A percentile compares a stretch with the other conserved stretches of the same genome.
Evolutionary conservation across 2,888 invertebrate species (phyloP).

Genomic region (Cantharis nigra): DNA sequence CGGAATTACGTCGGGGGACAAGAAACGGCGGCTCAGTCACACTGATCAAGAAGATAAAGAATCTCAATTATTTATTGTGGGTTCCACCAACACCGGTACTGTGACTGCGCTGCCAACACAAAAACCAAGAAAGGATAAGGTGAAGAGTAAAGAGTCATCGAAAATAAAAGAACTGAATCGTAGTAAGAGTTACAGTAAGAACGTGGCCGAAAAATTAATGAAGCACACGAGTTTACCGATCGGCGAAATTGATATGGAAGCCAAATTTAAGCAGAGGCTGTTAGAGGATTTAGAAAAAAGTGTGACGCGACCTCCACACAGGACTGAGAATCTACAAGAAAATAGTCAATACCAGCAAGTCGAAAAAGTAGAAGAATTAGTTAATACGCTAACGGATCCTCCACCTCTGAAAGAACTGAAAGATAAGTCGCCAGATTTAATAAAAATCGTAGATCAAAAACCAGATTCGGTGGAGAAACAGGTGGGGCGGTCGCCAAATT

Average conservation of each 20-base stretch:
- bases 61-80: constrained; percentile 55
- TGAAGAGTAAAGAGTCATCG: constrained; percentile 50
- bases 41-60: constrained; percentile 51
- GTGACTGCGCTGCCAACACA: constrained; percentile 57
- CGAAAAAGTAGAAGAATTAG: constrained; percentile 38
- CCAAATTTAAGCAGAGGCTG: constrained; percentile 64
- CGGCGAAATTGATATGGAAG: constrained; percentile 59
- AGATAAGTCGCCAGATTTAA: constrained; percentile 51
- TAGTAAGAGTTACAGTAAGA: constrained; percentile 63
- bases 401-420: constrained; percentile 46
- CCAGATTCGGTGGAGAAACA: constrained; percentile 40
- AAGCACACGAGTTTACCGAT: constrained; percentile 55
- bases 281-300: constrained; percentile 56
- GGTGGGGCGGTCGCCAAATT: constrained; percentile 51
- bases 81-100: constrained; percentile 74
- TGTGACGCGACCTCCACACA: constrained; percentile 48
- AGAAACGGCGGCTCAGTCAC: constrained; percentile 67
- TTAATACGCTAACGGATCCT: constrained; percentile 39
- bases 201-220: constrained; percentile 58
- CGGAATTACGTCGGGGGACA: constrained; percentile 66
- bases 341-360: constrained; percentile 32
- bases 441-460: constrained; percentile 51
- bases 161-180: constrained; percentile 54
- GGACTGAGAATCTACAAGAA: constrained; percentile 41
- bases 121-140: constrained; percentile 50